Base-by-base conservation (phyloP, 2,888 invertebrate genomes). In the Gymnocheta viridis region DNA sequence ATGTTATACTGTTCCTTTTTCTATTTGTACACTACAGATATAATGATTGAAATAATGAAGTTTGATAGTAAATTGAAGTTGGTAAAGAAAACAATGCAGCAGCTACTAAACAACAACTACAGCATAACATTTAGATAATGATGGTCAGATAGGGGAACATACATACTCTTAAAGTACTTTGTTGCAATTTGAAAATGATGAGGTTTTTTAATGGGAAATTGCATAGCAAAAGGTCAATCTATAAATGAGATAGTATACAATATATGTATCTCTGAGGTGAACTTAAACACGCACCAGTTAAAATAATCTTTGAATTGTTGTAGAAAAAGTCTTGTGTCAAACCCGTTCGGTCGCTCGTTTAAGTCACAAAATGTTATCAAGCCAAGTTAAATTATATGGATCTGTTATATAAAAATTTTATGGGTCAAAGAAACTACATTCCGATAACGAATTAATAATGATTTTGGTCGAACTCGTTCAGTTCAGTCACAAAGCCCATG, bases 11-110 rank as follows among this genome's bases (percentile, higher is more conserved):
- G 32, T 41, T 49, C 0, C 6, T 24, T 38, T 51, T 44, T 19
- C 19, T 54, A 44, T 64, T 72, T 24, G 60, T 41, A 35, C 58
- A 51, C 27, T 56, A 58, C 22, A 80, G 81, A 84, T 81, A 44
- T 6, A 84, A 73, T 81, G 81, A 81, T 84, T 84, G 81, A 84
- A 84, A 84, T 84, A 84, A 81, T 81, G 77, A 84, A 81, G 81
- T 81, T 84, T 84, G 84, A 84, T 81, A 84, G 60, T 14, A 81
- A 81, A 81, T 84, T 84, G 81, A 84, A 81, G 81, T 51, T 64
- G 38, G 10, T 27, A 38, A 19, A 58, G 44, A 60, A 58, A 62
- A 81, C 67, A 81, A 81, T 44, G 10, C 27, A 76, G 47, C 60
- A 56, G 64, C 47, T 56, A 47, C 38, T 38, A 51, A 35, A 17